Conservation (phyloP, 2,113 vertebrate species). For the Onychostruthus taczanowskii region DNA sequence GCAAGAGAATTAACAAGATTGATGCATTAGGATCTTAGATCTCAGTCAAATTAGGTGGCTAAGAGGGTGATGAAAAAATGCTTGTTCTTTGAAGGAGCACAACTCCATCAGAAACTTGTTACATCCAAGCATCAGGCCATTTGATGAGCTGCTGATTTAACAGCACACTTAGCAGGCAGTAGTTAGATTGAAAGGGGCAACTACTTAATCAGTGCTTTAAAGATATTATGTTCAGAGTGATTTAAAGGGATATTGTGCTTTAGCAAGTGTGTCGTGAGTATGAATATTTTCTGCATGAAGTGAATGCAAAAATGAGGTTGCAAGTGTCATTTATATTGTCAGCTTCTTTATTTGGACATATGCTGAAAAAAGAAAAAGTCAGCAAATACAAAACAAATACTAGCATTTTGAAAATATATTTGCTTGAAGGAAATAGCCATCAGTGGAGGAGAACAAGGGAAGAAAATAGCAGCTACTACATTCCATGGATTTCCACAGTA, state of each 20-base stretch:
- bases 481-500: background rate
- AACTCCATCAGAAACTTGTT: constrained; percentile 70
- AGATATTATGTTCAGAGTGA: constrained; percentile 48
- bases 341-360: background rate
- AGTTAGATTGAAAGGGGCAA: constrained; percentile 56
- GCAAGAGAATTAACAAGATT: constrained; percentile 77
- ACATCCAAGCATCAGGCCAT: constrained; percentile 54
- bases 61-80: constrained; percentile 72
- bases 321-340: constrained; percentile 15
- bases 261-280: constrained; percentile 44
- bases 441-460: background rate
- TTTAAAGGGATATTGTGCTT: constrained; percentile 64
- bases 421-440: background rate
- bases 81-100: constrained; percentile 67
- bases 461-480: background rate
- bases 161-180: constrained; percentile 64
- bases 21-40: constrained; percentile 74
- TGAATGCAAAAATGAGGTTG: constrained; percentile 31
- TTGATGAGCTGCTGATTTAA: constrained; percentile 72
- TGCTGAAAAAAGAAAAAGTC: background rate
- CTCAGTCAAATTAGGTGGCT: constrained; percentile 78
- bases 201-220: constrained; percentile 66
- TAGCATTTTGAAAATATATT: background rate
- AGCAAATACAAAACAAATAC: background rate
- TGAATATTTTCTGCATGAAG: constrained; percentile 50